These are phyloP conservation scores for Aphaenogaster floridana DNA, from an alignment of 1,140 invertebrate species.

Conservation along the genomic window DNA sequence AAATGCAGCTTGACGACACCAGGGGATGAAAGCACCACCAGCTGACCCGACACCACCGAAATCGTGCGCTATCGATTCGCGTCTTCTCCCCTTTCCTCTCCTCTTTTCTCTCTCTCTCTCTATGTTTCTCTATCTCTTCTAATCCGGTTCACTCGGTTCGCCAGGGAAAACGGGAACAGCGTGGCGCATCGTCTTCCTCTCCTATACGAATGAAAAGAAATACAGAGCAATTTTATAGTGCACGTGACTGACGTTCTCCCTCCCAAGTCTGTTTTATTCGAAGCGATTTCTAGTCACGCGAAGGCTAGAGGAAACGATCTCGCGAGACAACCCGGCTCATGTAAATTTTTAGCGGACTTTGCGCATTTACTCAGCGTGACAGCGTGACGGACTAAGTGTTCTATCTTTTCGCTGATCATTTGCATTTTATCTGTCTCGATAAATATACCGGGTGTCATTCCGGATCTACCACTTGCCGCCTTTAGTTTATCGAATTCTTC, in stretches of 20 bases:
- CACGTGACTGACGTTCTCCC: background rate
- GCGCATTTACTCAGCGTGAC: background rate
- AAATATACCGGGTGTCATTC: background rate
- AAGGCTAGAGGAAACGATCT: conserved; percentile 41
- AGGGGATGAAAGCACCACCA: conserved; percentile 16
- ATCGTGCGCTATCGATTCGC: conserved; percentile 45
- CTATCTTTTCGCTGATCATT: background rate
- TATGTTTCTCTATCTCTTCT: background rate
- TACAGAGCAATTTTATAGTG: background rate
- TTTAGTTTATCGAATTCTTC: background rate
- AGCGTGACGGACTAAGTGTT: background rate
- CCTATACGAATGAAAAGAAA: conserved; percentile 3
- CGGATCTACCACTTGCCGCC: background rate
- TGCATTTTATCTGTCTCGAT: conserved; percentile 10
- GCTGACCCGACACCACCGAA: conserved; percentile 27
- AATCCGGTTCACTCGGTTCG: conserved; percentile 59
- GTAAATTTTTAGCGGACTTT: conserved; percentile 21
- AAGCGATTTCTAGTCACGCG: conserved; percentile 55
- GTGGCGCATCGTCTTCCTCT: conserved; percentile 46
- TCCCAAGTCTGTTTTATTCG: background rate
- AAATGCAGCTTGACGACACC: background rate
- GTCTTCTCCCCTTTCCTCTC: background rate
- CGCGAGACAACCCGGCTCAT: background rate
- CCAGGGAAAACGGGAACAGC: conserved; percentile 52
- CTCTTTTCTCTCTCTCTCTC: background rate